A percentile compares a stretch with the other conserved stretches of the same genome.
phyloP scores from a whole-genome alignment of 2,888 invertebrate species.

The Poecilobothrus nobilitatus region DNA sequence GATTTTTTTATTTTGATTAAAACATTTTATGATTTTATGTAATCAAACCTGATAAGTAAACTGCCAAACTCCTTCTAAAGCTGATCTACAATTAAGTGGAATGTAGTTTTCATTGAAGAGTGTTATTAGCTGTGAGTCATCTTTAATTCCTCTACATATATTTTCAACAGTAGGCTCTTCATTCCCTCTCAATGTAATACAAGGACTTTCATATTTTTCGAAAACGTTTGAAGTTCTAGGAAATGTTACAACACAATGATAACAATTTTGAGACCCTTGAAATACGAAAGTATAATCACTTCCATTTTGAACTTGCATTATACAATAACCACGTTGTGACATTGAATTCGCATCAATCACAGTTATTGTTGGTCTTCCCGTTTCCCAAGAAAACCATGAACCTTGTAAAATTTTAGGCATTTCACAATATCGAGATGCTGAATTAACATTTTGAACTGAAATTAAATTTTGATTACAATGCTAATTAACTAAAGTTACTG shows the following conservation, averaged over 20 bases:
- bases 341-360: constrained; percentile 73
- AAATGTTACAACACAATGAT: constrained; percentile 74
- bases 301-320: constrained; percentile 64
- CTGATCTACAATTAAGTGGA: constrained; percentile 84
- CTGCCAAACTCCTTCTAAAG: constrained; percentile 93
- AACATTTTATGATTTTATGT: not conserved
- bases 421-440: constrained; percentile 47
- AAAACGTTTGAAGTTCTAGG: constrained; percentile 81
- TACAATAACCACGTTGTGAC: constrained; percentile 64
- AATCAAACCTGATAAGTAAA: constrained; percentile 69
- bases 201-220: constrained; percentile 80
- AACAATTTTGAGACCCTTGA: constrained; percentile 56
- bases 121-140: constrained; percentile 73
- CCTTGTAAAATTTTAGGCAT: constrained; percentile 75
- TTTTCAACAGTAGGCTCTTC: constrained; percentile 64
- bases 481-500: too few relatives aligned
- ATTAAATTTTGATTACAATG: not conserved
- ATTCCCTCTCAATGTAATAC: constrained; percentile 58
- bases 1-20: constrained; percentile 17
- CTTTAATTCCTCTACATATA: constrained; percentile 65
- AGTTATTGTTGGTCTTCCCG: constrained; percentile 69
- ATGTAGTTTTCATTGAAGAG: constrained; percentile 83
- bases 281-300: constrained; percentile 83
- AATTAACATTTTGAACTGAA: not conserved
- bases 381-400: constrained; percentile 88